Evolutionary conservation across 2,797 vertebrate genomes (phyloP), one percentile per base, ranked within the genome.

Genomic region (Neosilurus hyrtlii): DNA sequence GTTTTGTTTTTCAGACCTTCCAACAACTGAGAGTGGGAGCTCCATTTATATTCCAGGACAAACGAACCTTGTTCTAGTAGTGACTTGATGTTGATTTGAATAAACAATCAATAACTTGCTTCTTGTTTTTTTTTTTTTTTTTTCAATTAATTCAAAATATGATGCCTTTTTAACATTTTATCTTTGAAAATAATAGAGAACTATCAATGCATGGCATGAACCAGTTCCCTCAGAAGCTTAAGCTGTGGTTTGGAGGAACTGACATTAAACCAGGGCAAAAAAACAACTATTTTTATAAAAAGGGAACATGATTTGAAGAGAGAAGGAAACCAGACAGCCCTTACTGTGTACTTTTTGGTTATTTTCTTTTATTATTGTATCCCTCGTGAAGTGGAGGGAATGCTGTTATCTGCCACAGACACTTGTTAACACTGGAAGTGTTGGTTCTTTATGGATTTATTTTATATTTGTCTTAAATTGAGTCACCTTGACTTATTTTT

Each of bases 1-100:
- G 77, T 51, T 67, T 20, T 71, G 65, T 71, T 88, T 89, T 86
- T 18, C 92, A 95, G 95, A 83, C 95, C 95, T 0, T 95, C 95
- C 83, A 95, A 95, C 92, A 95, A 95, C 90, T 95, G 88, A 94
- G 82, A 20, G 68, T 79, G n/a, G 79, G 74, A 54, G 57, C n/a
- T 86, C 51, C n/a, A 66, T 75, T 80, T 82, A 71, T 80, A 86
- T 90, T 88, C 83, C 16, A 85, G 76, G 83, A 89, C 9, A 16
- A 72, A 4, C 56, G 89, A 90, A 84, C 82, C 66, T 88, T 79
- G 20, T 77, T 84, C 57, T 77, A 37, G n/a, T 85, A 63, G 89
- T 90, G 86, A 86, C 30, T 89, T 88, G 85, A 83, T 75, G 68
- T 73, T 88, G 77, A 72, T 74, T 63, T 56, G 79, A 93, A 94